Evolutionary conservation across 64 coral and sea anemone genomes (phyloP), one percentile per base, ranked within the genome.

Genomic region (Porites australiensis): DNA sequence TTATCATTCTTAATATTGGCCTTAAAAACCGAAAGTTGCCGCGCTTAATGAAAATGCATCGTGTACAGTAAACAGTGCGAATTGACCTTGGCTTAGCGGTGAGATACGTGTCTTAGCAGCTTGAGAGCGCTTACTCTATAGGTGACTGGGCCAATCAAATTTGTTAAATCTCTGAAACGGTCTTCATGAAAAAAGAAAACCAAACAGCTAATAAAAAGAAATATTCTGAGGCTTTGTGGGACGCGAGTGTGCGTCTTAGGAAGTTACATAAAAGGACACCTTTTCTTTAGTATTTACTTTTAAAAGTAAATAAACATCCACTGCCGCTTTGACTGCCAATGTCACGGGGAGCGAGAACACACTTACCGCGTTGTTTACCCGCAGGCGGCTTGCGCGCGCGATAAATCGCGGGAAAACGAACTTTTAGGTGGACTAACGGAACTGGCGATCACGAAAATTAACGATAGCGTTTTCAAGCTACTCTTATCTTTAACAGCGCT

Each of bases 21-120:
- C 9, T 44, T 13, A 16, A 13, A 64, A 19, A 14, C 50, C 19
- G 18, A 15, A 19, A 76, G 11, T 21, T 68, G 6, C 59, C 64
- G 8, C 16, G 16, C 19, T 47, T 51, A 65, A 68, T 69, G 64
- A 61, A 50, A 51, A 50, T 67, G 44, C 27, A 60, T 8, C 14
- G 16, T 82, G 46, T 45, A 13, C 46, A 47, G n/a, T 18, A 47
- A 50, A 84, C 44, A 19, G 18, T 51, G 4, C 13, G 22, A 51
- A 15, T 51, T 68, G 81, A 84, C 81, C 81, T 84, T 84, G 81
- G 44, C 62, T 50, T 50, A 4, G 5, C 13, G 5, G n/a, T 68
- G 59, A 46, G 18, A 8, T 61, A 49, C 27, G 27, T 37, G 27
- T 37, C 27, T 37, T 37, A 37, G 27, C 27, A 37, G 27, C 27